A percentile compares a stretch with the other conserved stretches of the same genome.
phyloP scores from a whole-genome alignment of 2,113 vertebrate genomes.

The Scomber scombrus region DNA sequence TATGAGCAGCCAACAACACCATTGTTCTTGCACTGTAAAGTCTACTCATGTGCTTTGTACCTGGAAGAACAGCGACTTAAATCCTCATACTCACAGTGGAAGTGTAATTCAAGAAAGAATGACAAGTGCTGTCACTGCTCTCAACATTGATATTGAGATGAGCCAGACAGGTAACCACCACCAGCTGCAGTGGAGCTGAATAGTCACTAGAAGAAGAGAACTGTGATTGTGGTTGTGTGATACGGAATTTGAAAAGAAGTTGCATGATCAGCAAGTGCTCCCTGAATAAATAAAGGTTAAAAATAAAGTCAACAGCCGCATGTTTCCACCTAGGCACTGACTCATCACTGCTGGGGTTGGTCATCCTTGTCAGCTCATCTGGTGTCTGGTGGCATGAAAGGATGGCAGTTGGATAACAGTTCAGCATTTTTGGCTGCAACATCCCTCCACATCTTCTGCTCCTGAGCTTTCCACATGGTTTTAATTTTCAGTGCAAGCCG shows the following conservation, averaged over 20 bases:
- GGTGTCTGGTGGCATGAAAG: constrained; percentile 38
- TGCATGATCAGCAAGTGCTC: constrained; percentile 26
- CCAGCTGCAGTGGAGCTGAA: constrained; percentile 1
- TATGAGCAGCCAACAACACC: constrained; percentile 57
- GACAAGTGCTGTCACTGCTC: constrained; percentile 43
- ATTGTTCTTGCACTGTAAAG: constrained; percentile 64
- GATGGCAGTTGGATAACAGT: constrained; percentile 25
- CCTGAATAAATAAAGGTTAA: constrained; percentile 46
- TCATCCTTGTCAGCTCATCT: constrained; percentile 39
- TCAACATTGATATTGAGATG: constrained; percentile 12
- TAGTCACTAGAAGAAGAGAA: not conserved
- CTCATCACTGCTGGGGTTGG: constrained; percentile 46
- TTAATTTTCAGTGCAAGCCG: constrained; percentile 39
- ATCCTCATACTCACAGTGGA: constrained; percentile 13
- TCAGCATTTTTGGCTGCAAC: constrained; percentile 44
- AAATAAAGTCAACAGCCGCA: constrained; percentile 29
- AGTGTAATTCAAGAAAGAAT: constrained; percentile 52
- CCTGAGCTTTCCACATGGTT: constrained; percentile 49
- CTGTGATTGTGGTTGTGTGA: not conserved
- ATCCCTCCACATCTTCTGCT: constrained; percentile 24
- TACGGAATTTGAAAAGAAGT: constrained; percentile 5
- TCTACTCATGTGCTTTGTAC: constrained; percentile 47
- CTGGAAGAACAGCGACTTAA: constrained; percentile 38
- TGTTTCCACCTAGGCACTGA: constrained; percentile 40
- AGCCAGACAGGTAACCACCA: constrained; percentile 34